These are phyloP conservation scores for Xestia c-nigrum DNA, from an alignment of 2,888 invertebrate genomes.

Conservation along the genomic window DNA sequence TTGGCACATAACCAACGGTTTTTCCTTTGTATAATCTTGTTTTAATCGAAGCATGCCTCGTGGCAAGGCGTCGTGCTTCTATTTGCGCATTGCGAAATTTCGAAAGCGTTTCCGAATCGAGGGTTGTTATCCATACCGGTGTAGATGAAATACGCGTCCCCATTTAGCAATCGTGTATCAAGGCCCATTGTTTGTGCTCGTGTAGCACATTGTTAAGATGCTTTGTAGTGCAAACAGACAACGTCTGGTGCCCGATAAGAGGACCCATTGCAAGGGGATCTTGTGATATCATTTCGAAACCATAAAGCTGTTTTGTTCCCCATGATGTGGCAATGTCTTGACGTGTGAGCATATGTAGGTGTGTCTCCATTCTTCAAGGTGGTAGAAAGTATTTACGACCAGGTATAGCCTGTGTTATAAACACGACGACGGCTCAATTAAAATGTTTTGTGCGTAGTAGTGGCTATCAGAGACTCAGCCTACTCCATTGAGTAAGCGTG, in stretches of 20 bases:
- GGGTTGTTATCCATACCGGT: conserved; percentile 55
- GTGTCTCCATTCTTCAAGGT: conserved; percentile 22
- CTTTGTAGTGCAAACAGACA: conserved; percentile 79
- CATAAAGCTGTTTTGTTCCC: conserved; percentile 55
- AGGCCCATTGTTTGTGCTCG: conserved; percentile 76
- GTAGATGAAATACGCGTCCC: conserved; percentile 68
- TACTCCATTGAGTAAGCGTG: conserved; percentile 50
- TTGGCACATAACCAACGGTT: conserved; percentile 76
- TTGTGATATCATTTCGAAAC: conserved; percentile 62
- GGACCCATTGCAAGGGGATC: conserved; percentile 68
- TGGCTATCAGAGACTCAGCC: conserved; percentile 8
- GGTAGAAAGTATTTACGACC: conserved; percentile 44
- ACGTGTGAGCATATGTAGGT: conserved; percentile 26
- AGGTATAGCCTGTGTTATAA: conserved; percentile 34
- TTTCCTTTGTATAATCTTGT: conserved; percentile 47
- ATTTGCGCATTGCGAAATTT: conserved; percentile 64
- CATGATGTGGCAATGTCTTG: conserved; percentile 42
- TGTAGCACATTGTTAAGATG: conserved; percentile 77
- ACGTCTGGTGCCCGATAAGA: conserved; percentile 79
- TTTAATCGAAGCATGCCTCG: conserved; percentile 47
- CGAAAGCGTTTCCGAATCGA: conserved; percentile 52
- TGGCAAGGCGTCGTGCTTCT: conserved; percentile 32
- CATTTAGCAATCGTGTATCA: conserved; percentile 72
- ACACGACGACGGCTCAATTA: conserved; percentile 34
- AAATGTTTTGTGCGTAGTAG: conserved; percentile 48